Evolutionary conservation across 2,113 vertebrate genomes (phyloP), one percentile per base, ranked within the genome.

Genomic region (Haplochromis vanheusdeni): DNA sequence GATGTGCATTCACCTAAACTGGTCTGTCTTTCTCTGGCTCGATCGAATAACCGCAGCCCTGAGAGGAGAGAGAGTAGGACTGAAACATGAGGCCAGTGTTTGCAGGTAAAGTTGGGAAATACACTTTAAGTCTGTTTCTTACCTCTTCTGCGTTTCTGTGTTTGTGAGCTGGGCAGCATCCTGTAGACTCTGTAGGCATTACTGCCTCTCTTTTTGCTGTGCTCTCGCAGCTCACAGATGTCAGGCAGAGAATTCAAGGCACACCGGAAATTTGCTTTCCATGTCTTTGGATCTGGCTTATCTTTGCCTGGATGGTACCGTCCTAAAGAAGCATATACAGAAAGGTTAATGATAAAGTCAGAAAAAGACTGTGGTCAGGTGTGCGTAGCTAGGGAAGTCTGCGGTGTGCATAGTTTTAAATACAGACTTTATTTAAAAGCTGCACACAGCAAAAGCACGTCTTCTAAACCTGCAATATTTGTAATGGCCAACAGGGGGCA

Each of bases 241-340:
- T 97, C 96, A 2, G 95, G 93, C 79, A 97, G 91, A 31, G 97
- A 97, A 79, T 97, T 97, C 62, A 97, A 92, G 7, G 97, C 97
- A 31, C 97, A 97, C 65, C 97, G 93, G 86, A 97, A 97, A 82
- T 97, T 97, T 4, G 97, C 96, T 86, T 97, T 97, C 97, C 97
- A 97, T 1, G 96, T 97, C 90, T 97, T 97, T 7, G 97, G 96
- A 81, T 97, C 96, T 2, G 96, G 96, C 11, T 95, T 94, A 92
- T 97, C 96, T 91, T 93, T 93, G 19, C 92, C 96, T n/a, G 96
- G 96, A 70, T 82, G 95, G 82, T 96, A 96, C 52, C 95, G 88
- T 68, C 96, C 96, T 93, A 21, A 23, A 35, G 13, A 28, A 33
- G 31, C 2, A 54, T 2, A 51, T 7, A 33, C 47, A n/a, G 26